phyloP scores from a whole-genome alignment of 2,888 invertebrate species.

The Hydriomena furcata region DNA sequence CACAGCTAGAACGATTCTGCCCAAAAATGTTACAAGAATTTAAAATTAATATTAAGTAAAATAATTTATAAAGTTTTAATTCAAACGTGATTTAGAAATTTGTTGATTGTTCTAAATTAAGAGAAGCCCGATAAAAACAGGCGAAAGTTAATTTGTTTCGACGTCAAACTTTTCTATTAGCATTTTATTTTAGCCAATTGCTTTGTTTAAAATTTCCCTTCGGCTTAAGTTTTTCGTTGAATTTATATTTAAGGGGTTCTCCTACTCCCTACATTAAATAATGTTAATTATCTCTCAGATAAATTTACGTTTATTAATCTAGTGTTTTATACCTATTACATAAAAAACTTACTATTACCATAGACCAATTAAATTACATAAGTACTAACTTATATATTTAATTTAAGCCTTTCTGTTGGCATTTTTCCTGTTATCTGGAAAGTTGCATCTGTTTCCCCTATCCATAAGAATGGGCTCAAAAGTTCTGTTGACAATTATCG shows the following conservation, averaged over 20 bases:
- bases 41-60: conserved; percentile 8
- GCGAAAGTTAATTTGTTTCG: conserved; percentile 27
- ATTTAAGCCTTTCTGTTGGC: too few relatives aligned
- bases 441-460: too few relatives aligned
- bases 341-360: too few relatives aligned
- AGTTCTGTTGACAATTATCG: too few relatives aligned
- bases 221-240: conserved; percentile 8
- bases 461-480: too few relatives aligned
- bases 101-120: conserved; percentile 27
- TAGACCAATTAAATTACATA: too few relatives aligned
- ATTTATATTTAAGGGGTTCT: conserved; percentile 7
- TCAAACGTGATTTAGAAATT: conserved; percentile 28
- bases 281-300: too few relatives aligned
- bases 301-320: background rate
- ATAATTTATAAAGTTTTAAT: conserved; percentile 20
- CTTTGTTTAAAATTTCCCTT: conserved; percentile 15
- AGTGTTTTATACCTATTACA: too few relatives aligned
- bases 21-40: conserved; percentile 5
- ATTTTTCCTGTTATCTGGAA: too few relatives aligned
- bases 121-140: conserved; percentile 26
- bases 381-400: too few relatives aligned
- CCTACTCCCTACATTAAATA: too few relatives aligned
- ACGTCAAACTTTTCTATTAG: conserved; percentile 23
- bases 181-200: conserved; percentile 17
- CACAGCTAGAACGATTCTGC: background rate